Percentiles rank a stretch among this genome's conserved stretches.
These are phyloP conservation scores for Plagodis pulveraria DNA, from an alignment of 2,888 invertebrate species.

Conservation along the genomic window DNA sequence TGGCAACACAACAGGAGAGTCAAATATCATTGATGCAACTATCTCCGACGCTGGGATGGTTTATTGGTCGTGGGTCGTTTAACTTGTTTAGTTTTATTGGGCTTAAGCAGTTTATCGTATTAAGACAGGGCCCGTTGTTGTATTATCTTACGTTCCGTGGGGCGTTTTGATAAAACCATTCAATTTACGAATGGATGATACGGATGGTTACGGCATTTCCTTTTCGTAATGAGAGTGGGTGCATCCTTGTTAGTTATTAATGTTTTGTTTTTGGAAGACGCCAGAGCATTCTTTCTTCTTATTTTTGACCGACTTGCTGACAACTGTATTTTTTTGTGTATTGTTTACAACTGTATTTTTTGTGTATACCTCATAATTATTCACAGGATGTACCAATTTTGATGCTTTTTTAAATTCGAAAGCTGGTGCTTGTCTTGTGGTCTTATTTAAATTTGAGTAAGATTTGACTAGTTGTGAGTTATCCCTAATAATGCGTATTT, in stretches of 20 bases:
- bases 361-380: too few species aligned
- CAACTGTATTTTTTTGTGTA: too few species aligned
- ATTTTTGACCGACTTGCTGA: too few species aligned
- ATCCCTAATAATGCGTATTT: too few species aligned
- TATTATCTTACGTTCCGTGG: conserved; percentile 56
- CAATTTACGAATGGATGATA: conserved; percentile 61
- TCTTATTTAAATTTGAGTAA: too few species aligned
- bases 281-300: too few species aligned
- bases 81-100: conserved; percentile 81
- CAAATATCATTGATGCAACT: conserved; percentile 58
- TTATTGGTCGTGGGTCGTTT: conserved; percentile 69
- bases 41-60: conserved; percentile 55
- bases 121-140: conserved; percentile 66
- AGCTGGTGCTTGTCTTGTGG: too few species aligned
- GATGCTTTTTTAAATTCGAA: too few species aligned
- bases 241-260: conserved; percentile 24
- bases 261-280: neutral
- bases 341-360: too few species aligned
- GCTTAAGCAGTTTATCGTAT: conserved; percentile 76
- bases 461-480: too few species aligned
- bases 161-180: conserved; percentile 67
- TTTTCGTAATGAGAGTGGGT: conserved; percentile 34
- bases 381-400: too few species aligned
- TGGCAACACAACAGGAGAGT: conserved; percentile 35
- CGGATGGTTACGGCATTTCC: conserved; percentile 37